These are phyloP conservation scores for Cygnus olor DNA, from an alignment of 2,797 vertebrate genomes.

Conservation along the genomic window DNA sequence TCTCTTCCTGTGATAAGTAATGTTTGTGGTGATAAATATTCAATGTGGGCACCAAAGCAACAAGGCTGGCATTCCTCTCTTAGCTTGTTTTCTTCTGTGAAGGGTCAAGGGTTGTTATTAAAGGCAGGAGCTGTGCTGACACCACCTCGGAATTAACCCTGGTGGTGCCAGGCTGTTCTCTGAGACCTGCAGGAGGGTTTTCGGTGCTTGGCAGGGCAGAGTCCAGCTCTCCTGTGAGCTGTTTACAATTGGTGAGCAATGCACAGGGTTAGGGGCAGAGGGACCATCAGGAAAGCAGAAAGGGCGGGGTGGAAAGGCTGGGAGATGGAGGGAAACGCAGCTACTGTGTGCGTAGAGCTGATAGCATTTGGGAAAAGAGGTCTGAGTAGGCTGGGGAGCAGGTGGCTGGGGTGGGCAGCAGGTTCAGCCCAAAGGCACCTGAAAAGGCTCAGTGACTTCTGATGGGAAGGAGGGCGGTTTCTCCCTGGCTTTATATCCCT, in stretches of 20 bases:
- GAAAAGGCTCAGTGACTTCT: not conserved
- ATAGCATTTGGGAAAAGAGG: not conserved
- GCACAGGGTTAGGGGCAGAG: not conserved
- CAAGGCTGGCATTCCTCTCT: not conserved
- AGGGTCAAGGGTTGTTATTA: not conserved
- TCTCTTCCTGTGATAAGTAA: not conserved
- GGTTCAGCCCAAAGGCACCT: not conserved
- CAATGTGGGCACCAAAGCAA: not conserved
- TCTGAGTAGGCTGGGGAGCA: not conserved
- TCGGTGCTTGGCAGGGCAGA: not conserved
- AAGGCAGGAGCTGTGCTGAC: not conserved
- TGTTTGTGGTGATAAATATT: not conserved
- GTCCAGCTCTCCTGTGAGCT: not conserved
- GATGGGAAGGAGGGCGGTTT: not conserved
- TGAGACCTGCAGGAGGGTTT: not conserved
- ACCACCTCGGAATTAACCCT: not conserved
- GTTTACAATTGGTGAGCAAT: accelerated
- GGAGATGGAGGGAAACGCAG: not conserved
- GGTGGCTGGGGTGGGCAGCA: not conserved
- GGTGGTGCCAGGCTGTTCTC: not conserved
- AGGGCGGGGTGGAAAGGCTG: not conserved
- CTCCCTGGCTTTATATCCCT: too few species aligned
- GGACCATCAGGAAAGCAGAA: not conserved
- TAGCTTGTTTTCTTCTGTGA: not conserved
- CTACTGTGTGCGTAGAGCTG: accelerated